Evolutionary conservation across 2,113 vertebrate genomes (phyloP), one percentile per base, ranked within the genome.

Genomic region (Pristiophorus japonicus): DNA sequence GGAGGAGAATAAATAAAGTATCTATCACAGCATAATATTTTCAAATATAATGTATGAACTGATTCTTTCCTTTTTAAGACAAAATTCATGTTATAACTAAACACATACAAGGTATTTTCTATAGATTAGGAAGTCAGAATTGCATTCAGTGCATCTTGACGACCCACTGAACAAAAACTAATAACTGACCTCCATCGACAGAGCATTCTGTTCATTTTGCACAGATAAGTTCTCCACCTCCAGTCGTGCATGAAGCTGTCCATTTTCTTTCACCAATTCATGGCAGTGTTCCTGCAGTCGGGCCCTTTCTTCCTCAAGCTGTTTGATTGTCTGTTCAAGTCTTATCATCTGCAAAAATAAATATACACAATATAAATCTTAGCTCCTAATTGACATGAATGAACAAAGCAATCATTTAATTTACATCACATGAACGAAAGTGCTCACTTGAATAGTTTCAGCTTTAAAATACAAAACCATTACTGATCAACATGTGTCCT

Each of bases 251-350:
- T 97, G 96, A 45, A 96, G 96, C 95, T 95, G 95, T 88, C 96
- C 97, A 90, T 96, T 96, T 96, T 97, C 96, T 96, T 96, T 96
- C 96, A 97, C 96, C 95, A 97, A 96, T 96, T 97, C 96, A 96
- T 95, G 96, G 96, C 97, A 97, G 96, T 96, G 96, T 94, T 96
- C 96, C 87, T 97, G 96, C 8, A 97, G 96, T 84, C 94, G 96
- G 95, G 96, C 95, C 84, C 91, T 96, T 96, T 97, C 96, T 95
- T 96, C 96, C 96, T 96, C 96, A 95, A 96, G 88, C 96, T 96
- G 96, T 30, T 90, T 95, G 34, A 96, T 20, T 24, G 94, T 95
- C 94, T 95, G 95, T 22, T 96, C 95, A 16, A 91, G 81, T 84
- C 70, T 78, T 11, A n/a, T n/a, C 34, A 96, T 16, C 95, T 94